Conservation (phyloP, 2,113 vertebrate genomes). For the Microcebus ravelobensis region DNA sequence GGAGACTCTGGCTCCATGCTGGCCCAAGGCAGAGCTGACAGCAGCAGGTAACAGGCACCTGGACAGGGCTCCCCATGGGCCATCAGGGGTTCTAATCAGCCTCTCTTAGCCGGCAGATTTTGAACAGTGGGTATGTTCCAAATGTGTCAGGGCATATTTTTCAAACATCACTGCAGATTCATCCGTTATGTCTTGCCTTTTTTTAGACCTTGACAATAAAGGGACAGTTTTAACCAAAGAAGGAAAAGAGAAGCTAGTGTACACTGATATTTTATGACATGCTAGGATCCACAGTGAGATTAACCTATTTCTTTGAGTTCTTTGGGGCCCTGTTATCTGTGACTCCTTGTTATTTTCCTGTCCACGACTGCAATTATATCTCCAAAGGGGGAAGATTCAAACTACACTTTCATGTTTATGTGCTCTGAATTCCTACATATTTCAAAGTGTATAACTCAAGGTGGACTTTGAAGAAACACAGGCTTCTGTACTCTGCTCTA, state of each 20-base stretch:
- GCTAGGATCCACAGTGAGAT: constrained; percentile 39
- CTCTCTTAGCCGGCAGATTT: constrained; percentile 71
- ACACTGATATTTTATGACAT: constrained; percentile 69
- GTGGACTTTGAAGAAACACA: constrained; percentile 5
- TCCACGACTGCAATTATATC: background rate
- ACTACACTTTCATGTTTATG: background rate
- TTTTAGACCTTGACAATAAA: constrained; percentile 75
- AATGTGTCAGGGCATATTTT: constrained; percentile 80
- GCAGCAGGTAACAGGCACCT: constrained; percentile 70
- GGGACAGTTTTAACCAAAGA: constrained; percentile 69
- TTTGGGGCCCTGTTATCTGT: constrained; percentile 27
- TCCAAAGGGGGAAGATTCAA: constrained; percentile 44
- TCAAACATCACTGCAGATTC: constrained; percentile 77
- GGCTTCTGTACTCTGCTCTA: background rate
- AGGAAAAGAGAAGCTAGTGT: constrained; percentile 25
- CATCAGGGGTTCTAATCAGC: constrained; percentile 59
- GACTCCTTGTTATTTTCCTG: constrained; percentile 52
- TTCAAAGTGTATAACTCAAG: background rate
- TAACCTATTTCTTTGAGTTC: constrained; percentile 70
- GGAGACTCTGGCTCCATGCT: background rate
- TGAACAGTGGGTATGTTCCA: constrained; percentile 78
- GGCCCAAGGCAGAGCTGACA: constrained; percentile 44
- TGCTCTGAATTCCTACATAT: constrained; percentile 20
- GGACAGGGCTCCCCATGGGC: constrained; percentile 18
- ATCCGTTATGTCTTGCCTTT: constrained; percentile 67